Percentiles rank a stretch among this genome's conserved stretches.
phyloP scores from a whole-genome alignment of 2,113 vertebrate genomes.

The Dipodomys spectabilis region DNA sequence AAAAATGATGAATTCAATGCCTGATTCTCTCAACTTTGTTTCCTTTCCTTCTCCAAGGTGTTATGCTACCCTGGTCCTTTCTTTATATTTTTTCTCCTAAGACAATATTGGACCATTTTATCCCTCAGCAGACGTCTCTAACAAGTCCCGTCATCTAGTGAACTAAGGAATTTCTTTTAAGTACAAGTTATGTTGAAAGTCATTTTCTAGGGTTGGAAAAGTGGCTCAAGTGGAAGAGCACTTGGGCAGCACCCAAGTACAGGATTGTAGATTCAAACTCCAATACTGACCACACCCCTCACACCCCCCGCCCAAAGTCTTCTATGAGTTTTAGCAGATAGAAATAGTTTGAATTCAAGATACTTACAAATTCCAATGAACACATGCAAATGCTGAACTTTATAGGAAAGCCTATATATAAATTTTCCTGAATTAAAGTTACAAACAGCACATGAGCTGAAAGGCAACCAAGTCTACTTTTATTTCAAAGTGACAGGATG shows the following conservation, averaged over 20 bases:
- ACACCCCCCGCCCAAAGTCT: not conserved
- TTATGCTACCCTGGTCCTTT: not conserved
- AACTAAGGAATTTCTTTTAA: not conserved
- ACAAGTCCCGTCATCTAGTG: not conserved
- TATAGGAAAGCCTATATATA: not conserved
- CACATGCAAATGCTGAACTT: not conserved
- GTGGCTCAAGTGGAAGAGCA: too few relatives aligned
- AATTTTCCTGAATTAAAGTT: not conserved
- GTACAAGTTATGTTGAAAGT: not conserved
- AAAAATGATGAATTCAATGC: rapidly evolving
- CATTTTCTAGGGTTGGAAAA: too few relatives aligned
- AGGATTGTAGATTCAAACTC: too few relatives aligned
- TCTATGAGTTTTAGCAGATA: not conserved
- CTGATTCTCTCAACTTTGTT: not conserved
- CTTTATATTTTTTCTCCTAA: not conserved
- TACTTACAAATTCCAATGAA: not conserved
- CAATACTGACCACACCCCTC: too few relatives aligned
- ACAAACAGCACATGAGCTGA: not conserved
- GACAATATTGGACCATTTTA: not conserved
- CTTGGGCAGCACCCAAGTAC: too few relatives aligned
- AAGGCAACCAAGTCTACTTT: not conserved
- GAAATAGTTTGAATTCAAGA: not conserved
- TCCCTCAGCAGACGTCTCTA: not conserved
- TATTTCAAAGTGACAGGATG: not conserved
- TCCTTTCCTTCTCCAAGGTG: not conserved